Percentiles rank a stretch among this genome's conserved stretches.
Conservation (phyloP, 2,888 invertebrate species). For the Phrixothrix hirtus region DNA sequence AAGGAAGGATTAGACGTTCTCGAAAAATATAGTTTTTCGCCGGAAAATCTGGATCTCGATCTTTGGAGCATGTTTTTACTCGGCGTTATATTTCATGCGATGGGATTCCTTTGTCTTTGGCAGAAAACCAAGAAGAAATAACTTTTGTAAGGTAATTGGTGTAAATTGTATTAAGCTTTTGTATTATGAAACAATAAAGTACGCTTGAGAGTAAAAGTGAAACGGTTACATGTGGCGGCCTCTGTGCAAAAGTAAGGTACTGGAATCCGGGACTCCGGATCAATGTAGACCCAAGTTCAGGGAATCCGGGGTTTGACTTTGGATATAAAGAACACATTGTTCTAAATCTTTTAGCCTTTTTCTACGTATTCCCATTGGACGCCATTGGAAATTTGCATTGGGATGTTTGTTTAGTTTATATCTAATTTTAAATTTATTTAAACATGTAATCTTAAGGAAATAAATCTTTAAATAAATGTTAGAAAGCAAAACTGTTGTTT, state of each 20-base stretch:
- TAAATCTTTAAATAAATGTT: too few species aligned
- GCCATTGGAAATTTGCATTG: too few species aligned
- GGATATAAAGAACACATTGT: conserved; percentile 11
- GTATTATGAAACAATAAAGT: not conserved
- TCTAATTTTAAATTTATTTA: too few species aligned
- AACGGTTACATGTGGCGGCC: conserved; percentile 38
- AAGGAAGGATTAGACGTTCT: conserved; percentile 73
- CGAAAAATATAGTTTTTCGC: conserved; percentile 71
- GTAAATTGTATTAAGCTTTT: too few species aligned
- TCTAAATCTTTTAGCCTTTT: not conserved
- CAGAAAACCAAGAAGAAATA: conserved; percentile 64
- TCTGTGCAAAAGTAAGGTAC: conserved; percentile 39
- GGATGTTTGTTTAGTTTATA: too few species aligned
- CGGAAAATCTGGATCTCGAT: conserved; percentile 66
- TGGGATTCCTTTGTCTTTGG: conserved; percentile 71
- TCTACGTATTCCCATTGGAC: not conserved
- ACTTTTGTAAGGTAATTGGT: conserved; percentile 9
- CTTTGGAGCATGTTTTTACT: conserved; percentile 67
- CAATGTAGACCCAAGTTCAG: conserved; percentile 33
- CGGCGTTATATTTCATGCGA: conserved; percentile 69
- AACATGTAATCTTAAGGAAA: too few species aligned
- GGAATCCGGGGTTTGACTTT: conserved; percentile 30
- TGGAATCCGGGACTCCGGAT: conserved; percentile 34
- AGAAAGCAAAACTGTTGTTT: too few species aligned
- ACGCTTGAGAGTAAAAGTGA: conserved; percentile 8